Evolutionary conservation across 1,140 invertebrate genomes (phyloP), one percentile per base, ranked within the genome.

Genomic region (Chironomus striatipennis): DNA sequence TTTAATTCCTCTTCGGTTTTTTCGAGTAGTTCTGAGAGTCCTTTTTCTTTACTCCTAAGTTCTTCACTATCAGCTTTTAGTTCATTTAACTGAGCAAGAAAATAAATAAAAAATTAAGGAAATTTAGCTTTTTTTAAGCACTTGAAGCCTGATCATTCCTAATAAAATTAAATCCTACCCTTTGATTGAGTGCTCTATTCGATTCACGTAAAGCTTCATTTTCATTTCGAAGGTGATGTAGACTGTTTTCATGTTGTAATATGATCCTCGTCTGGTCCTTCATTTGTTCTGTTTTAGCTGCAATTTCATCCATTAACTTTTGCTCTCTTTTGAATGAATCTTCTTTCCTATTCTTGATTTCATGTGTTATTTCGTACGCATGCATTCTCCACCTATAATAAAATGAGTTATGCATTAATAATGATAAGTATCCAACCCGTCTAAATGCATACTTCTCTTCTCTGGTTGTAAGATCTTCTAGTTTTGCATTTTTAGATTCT

Each of bases 291-390:
- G n/a, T 70, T 21, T 70, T 70, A 1, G 20, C 10, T 10, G 17
- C 9, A 21, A 70, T 70, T 70, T 70, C 65, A 20, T 70, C 17
- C 17, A 70, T 70, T 1, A 70, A 21, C 20, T 70, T 70, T 20
- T 70, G 65, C 18, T 70, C 65, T 4, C 65, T 15, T 12, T 70
- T 70, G 20, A 70, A 70, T 70, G 65, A 6, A 20, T 70, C 65
- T 21, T 70, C 65, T 12, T 70, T 70, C 0, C 65, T 17, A 20
- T 20, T 70, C 18, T 70, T 70, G 6, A 70, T 70, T 21, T 70
- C 65, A 70, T 70, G 65, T 70, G 65, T 21, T 15, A 70, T 70
- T 70, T 70, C 65, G 17, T 70, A 70, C 9, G 65, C 65, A 70
- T 70, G 65, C 6, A 70, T 10, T 20, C 65, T 15, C 65, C 65